These are phyloP conservation scores for Mystacornis crossleyi DNA, from an alignment of 2,113 vertebrate genomes.

Conservation along the genomic window DNA sequence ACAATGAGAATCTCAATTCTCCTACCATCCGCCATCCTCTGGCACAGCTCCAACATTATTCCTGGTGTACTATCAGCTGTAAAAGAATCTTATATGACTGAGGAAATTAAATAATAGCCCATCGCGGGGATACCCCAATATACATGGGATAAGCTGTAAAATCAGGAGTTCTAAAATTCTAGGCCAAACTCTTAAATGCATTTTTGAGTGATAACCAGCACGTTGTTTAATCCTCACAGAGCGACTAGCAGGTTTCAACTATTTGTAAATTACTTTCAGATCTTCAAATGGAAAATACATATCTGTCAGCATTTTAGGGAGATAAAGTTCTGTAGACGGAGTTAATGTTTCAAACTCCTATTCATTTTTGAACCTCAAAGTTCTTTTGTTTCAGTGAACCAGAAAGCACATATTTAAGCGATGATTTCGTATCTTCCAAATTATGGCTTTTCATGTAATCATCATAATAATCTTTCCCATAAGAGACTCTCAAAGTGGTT, in stretches of 20 bases:
- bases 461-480: not conserved
- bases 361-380: not conserved
- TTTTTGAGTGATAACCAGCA: not conserved
- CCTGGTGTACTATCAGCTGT: not conserved
- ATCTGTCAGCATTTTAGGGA: not conserved
- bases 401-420: not conserved
- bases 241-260: not conserved
- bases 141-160: not conserved
- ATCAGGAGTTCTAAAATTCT: not conserved
- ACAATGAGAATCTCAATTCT: not conserved
- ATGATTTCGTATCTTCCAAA: slow-evolving; percentile 8
- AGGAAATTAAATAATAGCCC: not conserved
- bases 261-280: not conserved
- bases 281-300: not conserved
- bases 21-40: not conserved
- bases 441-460: not conserved
- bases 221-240: not conserved
- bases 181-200: not conserved
- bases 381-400: not conserved
- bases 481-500: not conserved
- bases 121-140: not conserved
- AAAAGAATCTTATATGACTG: not conserved
- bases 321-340: not conserved
- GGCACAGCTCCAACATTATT: not conserved
- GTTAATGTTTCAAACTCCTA: not conserved